A percentile compares a stretch with the other conserved stretches of the same genome.
Evolutionary conservation across 2,888 invertebrate genomes (phyloP).

Genomic region (Allacma fusca): DNA sequence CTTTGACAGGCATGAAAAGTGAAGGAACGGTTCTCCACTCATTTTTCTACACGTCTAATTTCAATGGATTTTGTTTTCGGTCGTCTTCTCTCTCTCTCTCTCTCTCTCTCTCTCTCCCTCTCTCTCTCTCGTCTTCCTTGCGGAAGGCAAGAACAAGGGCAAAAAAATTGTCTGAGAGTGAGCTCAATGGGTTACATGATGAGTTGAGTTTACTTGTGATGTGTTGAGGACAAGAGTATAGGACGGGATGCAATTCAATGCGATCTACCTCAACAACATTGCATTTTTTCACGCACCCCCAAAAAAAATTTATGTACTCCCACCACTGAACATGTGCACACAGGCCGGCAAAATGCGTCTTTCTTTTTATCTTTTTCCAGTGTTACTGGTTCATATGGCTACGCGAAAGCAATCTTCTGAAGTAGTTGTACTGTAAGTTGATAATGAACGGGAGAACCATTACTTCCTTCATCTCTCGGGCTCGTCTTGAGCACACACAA

Average conservation of each 20-base stretch:
- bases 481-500: not conserved
- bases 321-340: not conserved
- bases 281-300: no score
- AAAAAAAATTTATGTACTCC: not conserved
- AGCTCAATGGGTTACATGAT: conserved; percentile 37
- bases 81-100: no score
- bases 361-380: not conserved
- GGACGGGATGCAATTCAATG: not conserved
- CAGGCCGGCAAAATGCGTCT: no score
- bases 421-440: not conserved
- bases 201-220: not conserved
- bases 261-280: conserved; percentile 41
- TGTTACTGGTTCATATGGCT: not conserved
- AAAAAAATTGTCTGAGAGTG: conserved; percentile 38
- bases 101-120: no score
- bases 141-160: conserved; percentile 7
- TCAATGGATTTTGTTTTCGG: conserved; percentile 22
- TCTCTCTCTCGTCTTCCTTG: no score
- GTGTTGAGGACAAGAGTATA: no score
- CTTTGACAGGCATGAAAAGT: conserved; percentile 37
- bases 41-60: conserved; percentile 38
- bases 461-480: conserved; percentile 22
- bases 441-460: conserved; percentile 19
- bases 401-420: not conserved
- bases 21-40: conserved; percentile 42